These are phyloP conservation scores for Diachrysia chrysitis DNA, from an alignment of 2,888 invertebrate genomes.

Conservation along the genomic window DNA sequence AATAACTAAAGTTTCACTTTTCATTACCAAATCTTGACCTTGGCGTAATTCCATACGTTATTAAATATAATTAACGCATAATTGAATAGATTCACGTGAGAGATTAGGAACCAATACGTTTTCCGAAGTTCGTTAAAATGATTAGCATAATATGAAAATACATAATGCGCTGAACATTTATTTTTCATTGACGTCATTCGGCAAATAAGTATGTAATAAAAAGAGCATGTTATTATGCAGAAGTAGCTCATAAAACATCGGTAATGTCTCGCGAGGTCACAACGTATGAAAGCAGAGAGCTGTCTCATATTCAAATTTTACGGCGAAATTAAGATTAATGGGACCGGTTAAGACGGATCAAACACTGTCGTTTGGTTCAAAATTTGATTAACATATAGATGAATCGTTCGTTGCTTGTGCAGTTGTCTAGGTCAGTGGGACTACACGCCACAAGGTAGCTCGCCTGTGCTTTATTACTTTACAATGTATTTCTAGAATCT, in stretches of 20 bases:
- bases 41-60: slow-evolving; percentile 18
- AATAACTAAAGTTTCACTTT: slow-evolving; percentile 24
- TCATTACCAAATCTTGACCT: slow-evolving; percentile 26
- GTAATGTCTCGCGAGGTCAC: slow-evolving; percentile 23
- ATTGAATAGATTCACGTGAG: background rate
- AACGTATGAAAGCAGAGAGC: slow-evolving; percentile 35
- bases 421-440: slow-evolving; percentile 39
- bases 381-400: slow-evolving; percentile 51
- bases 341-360: slow-evolving; percentile 19
- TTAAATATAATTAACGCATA: slow-evolving; percentile 14
- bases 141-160: slow-evolving; percentile 19
- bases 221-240: background rate
- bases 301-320: slow-evolving; percentile 36
- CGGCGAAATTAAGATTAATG: slow-evolving; percentile 20
- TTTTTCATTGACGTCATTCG: slow-evolving; percentile 13
- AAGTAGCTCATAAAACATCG: slow-evolving; percentile 12
- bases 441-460: slow-evolving; percentile 28
- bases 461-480: slow-evolving; percentile 31
- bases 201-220: slow-evolving; percentile 6
- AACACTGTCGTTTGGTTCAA: slow-evolving; percentile 22
- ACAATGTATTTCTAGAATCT: slow-evolving; percentile 19
- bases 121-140: slow-evolving; percentile 34
- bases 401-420: slow-evolving; percentile 25
- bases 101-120: slow-evolving; percentile 20
- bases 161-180: slow-evolving; percentile 13